Evolutionary conservation across 2,888 invertebrate genomes (phyloP), one percentile per base, ranked within the genome.

Genomic region (Pachycephus smyrnensis): DNA sequence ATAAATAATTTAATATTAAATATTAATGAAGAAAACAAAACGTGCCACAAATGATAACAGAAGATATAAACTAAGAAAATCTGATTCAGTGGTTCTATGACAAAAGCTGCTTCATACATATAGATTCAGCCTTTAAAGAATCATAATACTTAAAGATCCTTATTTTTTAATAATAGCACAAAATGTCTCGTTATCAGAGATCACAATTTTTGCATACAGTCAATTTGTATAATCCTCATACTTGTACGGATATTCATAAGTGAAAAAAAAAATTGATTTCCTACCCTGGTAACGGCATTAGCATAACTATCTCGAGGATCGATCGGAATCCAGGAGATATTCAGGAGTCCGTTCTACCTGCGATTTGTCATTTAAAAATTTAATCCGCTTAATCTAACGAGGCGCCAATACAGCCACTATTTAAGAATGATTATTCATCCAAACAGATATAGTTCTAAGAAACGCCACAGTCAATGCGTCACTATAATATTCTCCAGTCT

Each of bases 221-320:
- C 9, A 55, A 15, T 55, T 55, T 55, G 55, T 55, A 55, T 55
- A 23, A 55, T 55, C 23, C 55, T 23, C 23, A 55, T 23, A 9
- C 23, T 55, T 23, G 23, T 9, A 55, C 55, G 55, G 55, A 55
- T 55, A 55, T 55, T 55, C 23, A 23, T 55, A 55, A 23, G 55
- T 55, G 23, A 23, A 55, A 6, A 55, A 23, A 15, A 15, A 55
- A 55, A 55, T 55, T 23, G 9, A 55, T 55, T 55, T 55, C 55
- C 23, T 55, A 55, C 55, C 55, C 15, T 55, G 55, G 23, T 55
- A 15, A 23, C 23, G 55, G 30, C n/a, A 71, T 71, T 71, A 71
- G 71, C 71, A 71, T 71, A 33, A 30, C 30, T 71, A 71, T 71
- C 71, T 71, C 71, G 33, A 33, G 71, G 71, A 71, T 32, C 32